phyloP scores from a whole-genome alignment of 64 coral and sea anemone species.

The Exaiptasia diaphana region DNA sequence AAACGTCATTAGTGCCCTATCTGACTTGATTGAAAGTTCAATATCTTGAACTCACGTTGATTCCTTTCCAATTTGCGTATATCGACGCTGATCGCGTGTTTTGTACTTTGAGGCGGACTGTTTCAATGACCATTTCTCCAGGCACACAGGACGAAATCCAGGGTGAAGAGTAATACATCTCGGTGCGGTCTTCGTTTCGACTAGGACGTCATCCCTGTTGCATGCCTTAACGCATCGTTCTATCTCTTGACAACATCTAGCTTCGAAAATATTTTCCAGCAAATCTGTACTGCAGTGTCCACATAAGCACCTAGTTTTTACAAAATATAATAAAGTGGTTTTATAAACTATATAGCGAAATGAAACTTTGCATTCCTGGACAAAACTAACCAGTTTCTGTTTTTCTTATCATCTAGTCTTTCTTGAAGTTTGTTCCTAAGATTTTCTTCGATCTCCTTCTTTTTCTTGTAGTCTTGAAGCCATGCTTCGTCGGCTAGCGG shows the following conservation, averaged over 20 bases:
- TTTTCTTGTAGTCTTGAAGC: not conserved
- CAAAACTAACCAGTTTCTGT: not conserved
- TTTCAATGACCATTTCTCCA: constrained; percentile 21
- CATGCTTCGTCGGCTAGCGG: constrained; percentile 6
- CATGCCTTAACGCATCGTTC: constrained; percentile 38
- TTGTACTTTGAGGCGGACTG: constrained; percentile 2
- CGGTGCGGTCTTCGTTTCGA: not conserved
- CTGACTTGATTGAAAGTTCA: not conserved
- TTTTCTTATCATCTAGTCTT: constrained; percentile 5
- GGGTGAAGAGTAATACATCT: constrained; percentile 37
- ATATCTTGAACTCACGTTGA: not conserved
- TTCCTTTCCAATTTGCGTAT: constrained; percentile 26
- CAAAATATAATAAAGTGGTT: not conserved
- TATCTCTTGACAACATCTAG: constrained; percentile 46
- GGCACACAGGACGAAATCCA: constrained; percentile 39
- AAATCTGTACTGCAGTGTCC: constrained; percentile 34
- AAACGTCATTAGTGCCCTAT: not conserved
- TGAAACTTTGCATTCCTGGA: not conserved
- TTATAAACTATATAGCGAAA: constrained; percentile 3
- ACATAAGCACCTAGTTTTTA: constrained; percentile 46
- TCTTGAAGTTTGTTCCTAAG: constrained; percentile 7
- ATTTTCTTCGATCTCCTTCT: not conserved
- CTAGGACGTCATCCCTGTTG: constrained; percentile 11
- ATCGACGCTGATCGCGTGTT: constrained; percentile 1
- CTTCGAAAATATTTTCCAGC: constrained; percentile 20